Evolutionary conservation across 2,888 invertebrate species (phyloP).

Genomic region (Kryphioiulus occultus): DNA sequence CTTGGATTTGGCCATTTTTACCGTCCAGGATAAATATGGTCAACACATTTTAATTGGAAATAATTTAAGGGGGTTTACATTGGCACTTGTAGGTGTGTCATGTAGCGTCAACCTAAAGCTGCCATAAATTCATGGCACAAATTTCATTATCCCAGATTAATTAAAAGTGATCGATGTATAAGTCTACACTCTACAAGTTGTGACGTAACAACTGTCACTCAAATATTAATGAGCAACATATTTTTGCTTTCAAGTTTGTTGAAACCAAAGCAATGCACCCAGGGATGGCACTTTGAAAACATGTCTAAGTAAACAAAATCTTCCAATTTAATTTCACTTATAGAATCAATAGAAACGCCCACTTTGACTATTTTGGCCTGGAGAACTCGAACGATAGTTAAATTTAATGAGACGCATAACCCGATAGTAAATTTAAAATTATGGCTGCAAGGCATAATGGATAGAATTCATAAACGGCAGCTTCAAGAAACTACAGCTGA

Average conservation of each 20-base stretch:
- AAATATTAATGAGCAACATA: too few species aligned
- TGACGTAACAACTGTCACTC: background rate
- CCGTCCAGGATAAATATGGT: background rate
- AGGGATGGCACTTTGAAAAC: too few species aligned
- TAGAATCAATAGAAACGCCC: too few species aligned
- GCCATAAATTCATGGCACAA: background rate
- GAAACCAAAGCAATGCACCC: too few species aligned
- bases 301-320: too few species aligned
- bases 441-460: background rate
- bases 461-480: background rate
- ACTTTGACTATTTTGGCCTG: too few species aligned
- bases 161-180: background rate
- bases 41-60: slow-evolving; percentile 15
- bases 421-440: background rate
- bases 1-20: background rate
- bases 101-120: background rate
- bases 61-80: background rate
- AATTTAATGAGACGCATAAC: background rate
- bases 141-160: background rate
- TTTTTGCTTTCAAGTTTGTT: too few species aligned
- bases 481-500: background rate
- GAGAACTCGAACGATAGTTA: background rate
- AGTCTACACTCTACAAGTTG: background rate
- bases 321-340: too few species aligned
- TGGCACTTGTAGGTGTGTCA: background rate